Evolutionary conservation across 1,140 invertebrate species (phyloP).

Genomic region (Eurosta solidaginis): DNA sequence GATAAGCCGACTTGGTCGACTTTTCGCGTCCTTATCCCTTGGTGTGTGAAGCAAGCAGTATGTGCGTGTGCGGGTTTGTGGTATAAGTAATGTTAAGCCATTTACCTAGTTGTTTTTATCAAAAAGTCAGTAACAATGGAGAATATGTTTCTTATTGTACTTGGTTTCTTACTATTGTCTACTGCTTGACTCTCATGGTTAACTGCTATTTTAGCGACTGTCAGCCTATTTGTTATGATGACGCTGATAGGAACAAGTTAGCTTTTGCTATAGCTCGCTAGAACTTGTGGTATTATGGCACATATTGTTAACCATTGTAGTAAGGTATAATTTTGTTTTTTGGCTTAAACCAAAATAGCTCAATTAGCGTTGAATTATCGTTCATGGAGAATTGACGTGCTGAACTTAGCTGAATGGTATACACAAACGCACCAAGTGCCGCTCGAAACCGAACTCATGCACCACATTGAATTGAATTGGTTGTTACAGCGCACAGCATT

Average conservation of each 20-base stretch:
- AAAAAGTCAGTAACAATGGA: background rate
- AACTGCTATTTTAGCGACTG: background rate
- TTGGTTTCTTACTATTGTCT: background rate
- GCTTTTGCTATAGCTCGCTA: background rate
- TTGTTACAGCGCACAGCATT: background rate
- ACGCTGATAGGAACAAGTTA: background rate
- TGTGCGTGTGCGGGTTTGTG: too few relatives aligned
- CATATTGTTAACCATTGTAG: background rate
- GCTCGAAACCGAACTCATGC: background rate
- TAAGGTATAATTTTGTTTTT: background rate
- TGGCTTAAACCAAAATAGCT: background rate
- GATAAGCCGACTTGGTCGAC: too few relatives aligned
- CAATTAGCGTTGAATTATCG: slow-evolving; percentile 28
- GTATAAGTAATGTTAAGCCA: background rate
- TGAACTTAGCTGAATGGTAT: background rate
- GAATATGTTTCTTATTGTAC: background rate
- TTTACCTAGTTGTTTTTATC: slow-evolving; percentile 7
- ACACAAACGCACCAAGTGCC: background rate
- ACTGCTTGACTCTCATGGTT: background rate
- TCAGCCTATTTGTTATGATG: background rate
- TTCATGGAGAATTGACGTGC: background rate
- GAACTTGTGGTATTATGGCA: background rate
- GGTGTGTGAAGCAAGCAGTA: too few relatives aligned
- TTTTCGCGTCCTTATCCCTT: too few relatives aligned
- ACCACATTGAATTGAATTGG: background rate